Conservation (phyloP, 2,113 vertebrate genomes). For the Periophthalmus modestus region DNA sequence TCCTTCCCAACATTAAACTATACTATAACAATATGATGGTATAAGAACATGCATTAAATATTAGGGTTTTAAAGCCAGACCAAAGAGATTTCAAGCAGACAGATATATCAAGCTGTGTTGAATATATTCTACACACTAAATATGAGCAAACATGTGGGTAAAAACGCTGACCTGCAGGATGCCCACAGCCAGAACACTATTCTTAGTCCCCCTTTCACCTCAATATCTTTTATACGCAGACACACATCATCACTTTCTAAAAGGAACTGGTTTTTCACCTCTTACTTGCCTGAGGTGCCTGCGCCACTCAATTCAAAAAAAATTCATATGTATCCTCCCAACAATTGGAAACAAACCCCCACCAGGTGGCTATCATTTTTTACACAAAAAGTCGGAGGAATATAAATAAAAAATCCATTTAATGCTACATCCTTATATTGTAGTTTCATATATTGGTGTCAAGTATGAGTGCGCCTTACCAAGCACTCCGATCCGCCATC, state of each 20-base stretch:
- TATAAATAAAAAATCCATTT: too few relatives aligned
- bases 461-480: too few relatives aligned
- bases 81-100: background rate
- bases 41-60: background rate
- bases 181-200: background rate
- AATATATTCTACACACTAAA: background rate
- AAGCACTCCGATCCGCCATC: too few relatives aligned
- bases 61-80: background rate
- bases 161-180: background rate
- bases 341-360: conserved; percentile 31
- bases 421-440: too few relatives aligned
- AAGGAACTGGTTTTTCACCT: background rate
- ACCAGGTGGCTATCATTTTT: conserved; percentile 43
- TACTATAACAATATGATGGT: background rate
- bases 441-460: too few relatives aligned
- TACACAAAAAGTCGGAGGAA: conserved; percentile 46
- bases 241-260: conserved; percentile 2
- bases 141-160: background rate
- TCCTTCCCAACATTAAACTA: too few relatives aligned
- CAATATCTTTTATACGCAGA: background rate
- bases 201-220: conserved; percentile 6
- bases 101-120: background rate
- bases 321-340: too few relatives aligned
- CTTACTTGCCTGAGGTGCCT: conserved; percentile 3
- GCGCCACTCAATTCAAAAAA: conserved; percentile 20